A percentile compares a stretch with the other conserved stretches of the same genome.
Evolutionary conservation across 1,140 invertebrate genomes (phyloP).

Genomic region (Euglossa dilemma): DNA sequence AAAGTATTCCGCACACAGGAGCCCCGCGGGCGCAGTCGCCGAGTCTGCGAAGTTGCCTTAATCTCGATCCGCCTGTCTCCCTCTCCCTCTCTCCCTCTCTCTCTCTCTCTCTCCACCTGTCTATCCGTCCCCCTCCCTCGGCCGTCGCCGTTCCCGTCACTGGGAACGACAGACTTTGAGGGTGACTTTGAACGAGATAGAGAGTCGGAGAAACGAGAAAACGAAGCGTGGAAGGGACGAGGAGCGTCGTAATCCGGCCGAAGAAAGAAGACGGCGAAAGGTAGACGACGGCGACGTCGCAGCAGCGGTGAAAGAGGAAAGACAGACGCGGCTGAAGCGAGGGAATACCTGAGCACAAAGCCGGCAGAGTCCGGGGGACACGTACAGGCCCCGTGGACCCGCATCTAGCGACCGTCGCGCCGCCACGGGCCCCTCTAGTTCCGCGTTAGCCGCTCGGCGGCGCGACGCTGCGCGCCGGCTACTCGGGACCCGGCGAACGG

Average conservation of each 20-base stretch:
- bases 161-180: slow-evolving; percentile 54
- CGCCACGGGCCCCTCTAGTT: not conserved
- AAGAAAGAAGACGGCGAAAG: slow-evolving; percentile 23
- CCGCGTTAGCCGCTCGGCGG: no score
- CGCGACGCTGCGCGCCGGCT: no score
- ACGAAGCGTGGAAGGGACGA: not conserved
- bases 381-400: not conserved
- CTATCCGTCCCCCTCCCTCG: not conserved
- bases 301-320: not conserved
- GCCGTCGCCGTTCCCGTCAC: slow-evolving; percentile 1
- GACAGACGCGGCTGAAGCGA: not conserved
- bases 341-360: slow-evolving; percentile 51
- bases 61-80: slow-evolving; percentile 40
- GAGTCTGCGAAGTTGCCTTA: slow-evolving; percentile 57
- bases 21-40: slow-evolving; percentile 37
- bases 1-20: slow-evolving; percentile 53
- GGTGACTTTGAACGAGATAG: slow-evolving; percentile 49
- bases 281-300: not conserved
- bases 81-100: not conserved
- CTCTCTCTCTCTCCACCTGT: not conserved
- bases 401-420: slow-evolving; percentile 1
- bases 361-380: not conserved
- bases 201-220: not conserved
- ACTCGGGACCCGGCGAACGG: slow-evolving; percentile 12
- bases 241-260: slow-evolving; percentile 31